phyloP scores from a whole-genome alignment of 2,113 vertebrate species.

The Gavialis gangeticus region DNA sequence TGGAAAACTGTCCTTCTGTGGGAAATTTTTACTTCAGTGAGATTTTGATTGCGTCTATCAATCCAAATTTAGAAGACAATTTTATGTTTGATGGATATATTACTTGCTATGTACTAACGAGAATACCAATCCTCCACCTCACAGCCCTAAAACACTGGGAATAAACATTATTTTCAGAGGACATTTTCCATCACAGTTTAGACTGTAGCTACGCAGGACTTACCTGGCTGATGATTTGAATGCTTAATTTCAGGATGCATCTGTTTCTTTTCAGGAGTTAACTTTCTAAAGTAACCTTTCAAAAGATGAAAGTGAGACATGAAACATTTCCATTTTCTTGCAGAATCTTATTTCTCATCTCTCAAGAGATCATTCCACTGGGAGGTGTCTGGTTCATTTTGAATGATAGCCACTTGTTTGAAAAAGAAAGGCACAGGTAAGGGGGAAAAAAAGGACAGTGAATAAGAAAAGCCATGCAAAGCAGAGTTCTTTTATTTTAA shows the following conservation, averaged over 20 bases:
- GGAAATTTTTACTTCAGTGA: neutral
- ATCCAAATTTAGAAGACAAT: neutral
- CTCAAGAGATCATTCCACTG: constrained; percentile 48
- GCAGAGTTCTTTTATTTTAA: constrained; percentile 6
- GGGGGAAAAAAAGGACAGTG: neutral
- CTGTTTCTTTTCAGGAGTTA: constrained; percentile 66
- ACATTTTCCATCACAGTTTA: neutral
- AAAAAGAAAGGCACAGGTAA: neutral
- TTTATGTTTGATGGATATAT: neutral
- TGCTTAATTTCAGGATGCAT: constrained; percentile 67
- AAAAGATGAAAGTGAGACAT: constrained; percentile 67
- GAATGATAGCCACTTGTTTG: constrained; percentile 25
- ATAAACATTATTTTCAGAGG: constrained; percentile 4
- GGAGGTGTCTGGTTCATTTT: constrained; percentile 32
- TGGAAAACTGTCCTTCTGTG: neutral
- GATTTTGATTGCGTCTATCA: neutral
- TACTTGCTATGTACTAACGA: neutral
- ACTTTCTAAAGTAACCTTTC: constrained; percentile 54
- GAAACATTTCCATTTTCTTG: constrained; percentile 52
- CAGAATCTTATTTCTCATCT: constrained; percentile 47
- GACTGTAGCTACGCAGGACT: neutral
- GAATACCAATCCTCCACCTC: neutral
- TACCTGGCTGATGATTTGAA: neutral
- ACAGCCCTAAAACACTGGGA: neutral
- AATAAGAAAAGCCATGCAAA: neutral